Percentiles rank a stretch among this genome's conserved stretches.
These are phyloP conservation scores for Pangasius djambal DNA, from an alignment of 2,797 vertebrate genomes.

Conservation along the genomic window DNA sequence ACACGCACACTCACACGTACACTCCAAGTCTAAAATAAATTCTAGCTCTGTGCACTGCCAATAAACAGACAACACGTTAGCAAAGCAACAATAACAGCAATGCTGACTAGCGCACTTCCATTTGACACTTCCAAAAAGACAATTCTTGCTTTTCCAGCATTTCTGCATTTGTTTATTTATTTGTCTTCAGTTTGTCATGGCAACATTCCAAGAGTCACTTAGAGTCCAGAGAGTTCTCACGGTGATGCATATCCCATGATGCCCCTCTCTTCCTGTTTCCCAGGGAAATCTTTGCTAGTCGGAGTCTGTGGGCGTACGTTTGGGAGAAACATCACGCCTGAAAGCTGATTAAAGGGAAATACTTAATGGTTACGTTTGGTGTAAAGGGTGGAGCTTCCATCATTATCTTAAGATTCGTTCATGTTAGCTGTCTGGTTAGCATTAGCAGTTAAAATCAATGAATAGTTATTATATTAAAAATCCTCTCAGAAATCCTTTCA, in stretches of 20 bases:
- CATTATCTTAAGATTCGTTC: not conserved
- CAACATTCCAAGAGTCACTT: slow-evolving; percentile 37
- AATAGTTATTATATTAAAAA: not conserved
- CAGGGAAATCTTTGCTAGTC: slow-evolving; percentile 28
- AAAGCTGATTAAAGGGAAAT: not conserved
- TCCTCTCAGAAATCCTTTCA: not conserved
- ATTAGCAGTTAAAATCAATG: not conserved
- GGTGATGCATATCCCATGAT: slow-evolving; percentile 64
- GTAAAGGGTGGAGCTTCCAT: not conserved
- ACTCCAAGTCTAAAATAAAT: slow-evolving; percentile 12
- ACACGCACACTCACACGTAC: not conserved
- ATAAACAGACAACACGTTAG: slow-evolving; percentile 62
- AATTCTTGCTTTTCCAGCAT: slow-evolving; percentile 45
- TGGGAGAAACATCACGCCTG: not conserved
- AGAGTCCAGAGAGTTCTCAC: slow-evolving; percentile 69
- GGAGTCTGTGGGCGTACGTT: too few relatives aligned
- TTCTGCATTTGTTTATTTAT: slow-evolving; percentile 26
- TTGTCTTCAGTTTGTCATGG: slow-evolving; percentile 18
- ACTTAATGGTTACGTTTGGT: too few relatives aligned
- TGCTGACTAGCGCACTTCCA: slow-evolving; percentile 9
- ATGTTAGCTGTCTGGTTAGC: not conserved
- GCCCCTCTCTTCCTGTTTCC: slow-evolving; percentile 44
- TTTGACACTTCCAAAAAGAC: slow-evolving; percentile 43
- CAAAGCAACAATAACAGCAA: slow-evolving; percentile 55
- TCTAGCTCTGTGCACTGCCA: slow-evolving; percentile 6